phyloP scores from a whole-genome alignment of 2,797 vertebrate species.

The Hozukius guyotensis region DNA sequence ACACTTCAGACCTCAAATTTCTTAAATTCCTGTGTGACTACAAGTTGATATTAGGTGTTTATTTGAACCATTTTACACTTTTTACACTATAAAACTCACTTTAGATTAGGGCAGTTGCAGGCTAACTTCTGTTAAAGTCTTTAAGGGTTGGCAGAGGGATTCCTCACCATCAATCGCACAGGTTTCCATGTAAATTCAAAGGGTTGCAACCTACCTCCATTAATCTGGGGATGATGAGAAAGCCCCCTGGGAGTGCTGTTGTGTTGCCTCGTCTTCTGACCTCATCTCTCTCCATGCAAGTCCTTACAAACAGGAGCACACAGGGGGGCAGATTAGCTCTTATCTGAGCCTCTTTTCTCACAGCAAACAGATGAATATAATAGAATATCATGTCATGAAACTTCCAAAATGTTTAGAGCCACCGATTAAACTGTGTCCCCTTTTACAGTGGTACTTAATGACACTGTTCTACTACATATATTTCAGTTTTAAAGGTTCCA shows the following conservation, averaged over 20 bases:
- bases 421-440: not conserved
- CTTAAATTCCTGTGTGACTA: not conserved
- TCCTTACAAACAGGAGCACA: constrained; percentile 56
- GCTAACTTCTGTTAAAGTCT: not conserved
- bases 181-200: constrained; percentile 68
- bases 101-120: not conserved
- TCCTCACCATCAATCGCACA: constrained; percentile 45
- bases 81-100: not conserved
- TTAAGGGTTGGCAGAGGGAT: constrained; percentile 28
- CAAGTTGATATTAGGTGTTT: too few relatives aligned
- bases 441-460: not conserved
- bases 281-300: constrained; percentile 46
- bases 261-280: constrained; percentile 20
- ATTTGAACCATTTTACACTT: not conserved
- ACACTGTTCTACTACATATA: not conserved
- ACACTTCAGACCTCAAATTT: not conserved
- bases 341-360: constrained; percentile 1
- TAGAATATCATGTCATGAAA: not conserved
- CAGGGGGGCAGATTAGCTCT: constrained; percentile 39
- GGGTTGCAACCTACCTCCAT: constrained; percentile 49
- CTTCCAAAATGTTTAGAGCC: not conserved
- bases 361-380: constrained; percentile 36
- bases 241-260: constrained; percentile 49
- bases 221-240: constrained; percentile 77
- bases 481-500: not conserved